Percentiles rank a stretch among this genome's conserved stretches.
Evolutionary conservation across 2,797 vertebrate species (phyloP).

Genomic region (Taeniopygia guttata): DNA sequence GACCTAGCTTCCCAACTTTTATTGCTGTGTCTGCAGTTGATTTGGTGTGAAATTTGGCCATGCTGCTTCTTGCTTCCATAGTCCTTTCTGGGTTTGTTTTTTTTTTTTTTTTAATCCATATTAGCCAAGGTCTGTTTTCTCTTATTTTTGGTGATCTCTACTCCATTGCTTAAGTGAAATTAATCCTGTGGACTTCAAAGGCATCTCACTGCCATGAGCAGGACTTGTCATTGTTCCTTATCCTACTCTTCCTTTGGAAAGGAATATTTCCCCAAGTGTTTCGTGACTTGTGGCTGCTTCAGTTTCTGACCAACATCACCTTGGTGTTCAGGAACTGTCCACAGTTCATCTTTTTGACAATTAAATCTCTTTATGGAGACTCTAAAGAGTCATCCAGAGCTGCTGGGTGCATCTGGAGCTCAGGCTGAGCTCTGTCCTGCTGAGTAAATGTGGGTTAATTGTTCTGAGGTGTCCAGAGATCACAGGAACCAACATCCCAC

Average conservation of each 20-base stretch:
- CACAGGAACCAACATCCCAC: accelerated
- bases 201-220: not conserved
- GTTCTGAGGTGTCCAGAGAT: not conserved
- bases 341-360: not conserved
- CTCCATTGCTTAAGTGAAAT: not conserved
- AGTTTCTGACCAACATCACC: not conserved
- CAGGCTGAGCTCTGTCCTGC: not conserved
- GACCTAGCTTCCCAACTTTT: not conserved
- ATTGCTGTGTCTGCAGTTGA: not conserved
- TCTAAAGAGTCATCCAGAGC: not conserved
- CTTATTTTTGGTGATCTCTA: not conserved
- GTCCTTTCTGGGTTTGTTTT: not conserved
- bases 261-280: not conserved
- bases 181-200: conserved; percentile 10
- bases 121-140: not conserved
- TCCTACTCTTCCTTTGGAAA: not conserved
- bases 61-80: not conserved
- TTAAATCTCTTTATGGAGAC: not conserved
- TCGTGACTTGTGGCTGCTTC: not conserved
- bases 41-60: not conserved
- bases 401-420: not conserved
- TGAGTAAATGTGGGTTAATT: not conserved
- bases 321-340: not conserved
- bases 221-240: not conserved
- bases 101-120: not conserved